Percentiles rank a stretch among this genome's conserved stretches.
Conservation (phyloP, 2,888 invertebrate species). For the Helobdella robusta region DNA sequence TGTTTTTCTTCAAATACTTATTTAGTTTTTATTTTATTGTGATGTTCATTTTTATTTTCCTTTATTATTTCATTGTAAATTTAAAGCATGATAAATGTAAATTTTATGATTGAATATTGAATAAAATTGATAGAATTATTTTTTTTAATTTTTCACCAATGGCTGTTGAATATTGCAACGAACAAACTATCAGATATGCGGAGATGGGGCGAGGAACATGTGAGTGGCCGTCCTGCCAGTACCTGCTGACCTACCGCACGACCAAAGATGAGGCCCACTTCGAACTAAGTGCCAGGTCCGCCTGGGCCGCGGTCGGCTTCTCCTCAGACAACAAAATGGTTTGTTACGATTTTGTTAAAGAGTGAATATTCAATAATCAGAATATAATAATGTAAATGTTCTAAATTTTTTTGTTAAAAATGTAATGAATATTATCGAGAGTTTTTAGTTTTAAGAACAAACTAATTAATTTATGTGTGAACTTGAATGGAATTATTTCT, state of each 20-base stretch:
- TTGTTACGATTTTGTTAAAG: neutral
- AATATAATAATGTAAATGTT: neutral
- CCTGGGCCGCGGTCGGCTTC: constrained; percentile 34
- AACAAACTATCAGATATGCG: constrained; percentile 20
- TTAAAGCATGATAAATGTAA: too few species aligned
- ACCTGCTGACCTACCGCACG: constrained; percentile 30
- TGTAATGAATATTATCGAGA: neutral
- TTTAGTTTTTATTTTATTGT: too few species aligned
- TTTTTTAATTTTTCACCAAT: too few species aligned
- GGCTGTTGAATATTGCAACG: too few species aligned
- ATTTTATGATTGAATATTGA: too few species aligned
- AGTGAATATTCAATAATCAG: neutral
- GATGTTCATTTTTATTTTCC: too few species aligned
- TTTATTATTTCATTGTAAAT: too few species aligned
- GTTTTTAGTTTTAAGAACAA: too few species aligned
- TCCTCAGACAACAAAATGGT: constrained; percentile 35
- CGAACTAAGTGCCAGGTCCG: constrained; percentile 32
- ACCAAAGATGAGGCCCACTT: constrained; percentile 29
- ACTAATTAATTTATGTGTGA: too few species aligned
- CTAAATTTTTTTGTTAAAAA: neutral
- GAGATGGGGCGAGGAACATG: neutral
- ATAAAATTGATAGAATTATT: too few species aligned
- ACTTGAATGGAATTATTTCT: neutral
- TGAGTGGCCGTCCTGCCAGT: constrained; percentile 26
- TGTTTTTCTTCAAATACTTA: too few species aligned